Evolutionary conservation across 2,797 vertebrate species (phyloP).

Genomic region (Hydrophis major): DNA sequence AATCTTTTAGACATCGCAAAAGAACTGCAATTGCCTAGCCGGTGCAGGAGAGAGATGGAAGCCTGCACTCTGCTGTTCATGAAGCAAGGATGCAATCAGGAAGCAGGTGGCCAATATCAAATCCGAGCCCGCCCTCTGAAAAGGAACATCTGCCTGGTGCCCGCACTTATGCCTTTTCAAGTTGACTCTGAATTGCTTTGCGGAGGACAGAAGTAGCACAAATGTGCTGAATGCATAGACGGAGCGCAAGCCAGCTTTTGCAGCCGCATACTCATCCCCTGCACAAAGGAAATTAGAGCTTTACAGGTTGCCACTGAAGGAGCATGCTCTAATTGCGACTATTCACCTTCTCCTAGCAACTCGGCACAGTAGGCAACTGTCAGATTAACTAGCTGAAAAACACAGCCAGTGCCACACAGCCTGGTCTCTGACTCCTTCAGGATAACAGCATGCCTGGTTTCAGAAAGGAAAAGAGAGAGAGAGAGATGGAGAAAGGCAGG

Average conservation of each 20-base stretch:
- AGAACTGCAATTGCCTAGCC: slow-evolving; percentile 67
- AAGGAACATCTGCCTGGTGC: slow-evolving; percentile 57
- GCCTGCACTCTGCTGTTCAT: slow-evolving; percentile 63
- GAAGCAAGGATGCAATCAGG: slow-evolving; percentile 62
- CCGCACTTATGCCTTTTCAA: slow-evolving; percentile 54
- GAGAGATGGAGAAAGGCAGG: not conserved
- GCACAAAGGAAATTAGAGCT: slow-evolving; percentile 61
- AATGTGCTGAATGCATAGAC: not conserved
- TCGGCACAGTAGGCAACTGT: slow-evolving; percentile 72
- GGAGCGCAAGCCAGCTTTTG: slow-evolving; percentile 41
- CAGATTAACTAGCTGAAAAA: slow-evolving; percentile 66
- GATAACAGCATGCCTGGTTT: slow-evolving; percentile 40
- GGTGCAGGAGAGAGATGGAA: slow-evolving; percentile 64
- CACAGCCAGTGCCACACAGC: slow-evolving; percentile 67
- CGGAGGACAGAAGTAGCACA: slow-evolving; percentile 24
- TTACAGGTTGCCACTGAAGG: slow-evolving; percentile 73
- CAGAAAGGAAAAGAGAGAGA: not conserved
- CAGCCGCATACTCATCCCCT: slow-evolving; percentile 44
- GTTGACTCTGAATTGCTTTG: slow-evolving; percentile 57
- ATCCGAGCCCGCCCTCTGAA: slow-evolving; percentile 62
- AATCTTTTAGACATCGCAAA: slow-evolving; percentile 66
- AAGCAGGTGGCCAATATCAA: slow-evolving; percentile 69
- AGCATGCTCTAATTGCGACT: slow-evolving; percentile 67
- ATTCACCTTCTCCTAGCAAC: slow-evolving; percentile 79
- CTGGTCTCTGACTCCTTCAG: slow-evolving; percentile 49